A percentile compares a stretch with the other conserved stretches of the same genome.
Evolutionary conservation across 2,797 vertebrate genomes (phyloP).

Genomic region (Eulemur albifrons): DNA sequence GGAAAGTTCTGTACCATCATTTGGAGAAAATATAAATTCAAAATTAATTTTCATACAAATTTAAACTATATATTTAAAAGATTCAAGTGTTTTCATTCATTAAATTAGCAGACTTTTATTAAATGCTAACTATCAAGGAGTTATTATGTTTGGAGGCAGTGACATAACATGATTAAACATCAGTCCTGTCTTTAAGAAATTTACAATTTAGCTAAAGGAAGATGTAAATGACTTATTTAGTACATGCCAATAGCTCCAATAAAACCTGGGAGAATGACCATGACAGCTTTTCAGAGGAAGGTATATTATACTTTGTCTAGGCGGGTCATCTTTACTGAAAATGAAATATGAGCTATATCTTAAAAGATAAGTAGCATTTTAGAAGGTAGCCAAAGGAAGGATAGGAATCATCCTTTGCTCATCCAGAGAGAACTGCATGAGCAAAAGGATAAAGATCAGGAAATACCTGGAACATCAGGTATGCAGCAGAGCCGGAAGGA

Average conservation of each 20-base stretch:
- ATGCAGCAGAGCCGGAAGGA: neutral
- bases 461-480: neutral
- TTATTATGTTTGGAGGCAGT: neutral
- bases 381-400: neutral
- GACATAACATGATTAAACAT: neutral
- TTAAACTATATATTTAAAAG: neutral
- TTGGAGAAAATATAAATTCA: neutral
- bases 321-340: neutral
- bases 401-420: neutral
- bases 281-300: neutral
- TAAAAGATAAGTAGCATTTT: neutral
- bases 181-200: neutral
- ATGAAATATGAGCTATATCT: neutral
- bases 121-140: neutral
- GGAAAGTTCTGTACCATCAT: neutral
- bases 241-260: neutral
- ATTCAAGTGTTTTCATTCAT: neutral
- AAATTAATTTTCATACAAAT: neutral
- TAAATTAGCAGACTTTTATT: neutral
- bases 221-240: neutral
- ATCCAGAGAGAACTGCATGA: neutral
- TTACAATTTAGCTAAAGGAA: neutral
- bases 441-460: neutral
- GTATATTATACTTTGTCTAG: neutral
- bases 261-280: neutral